Conservation (phyloP, 2,797 vertebrate genomes). For the Hydrolagus colliei region DNA sequence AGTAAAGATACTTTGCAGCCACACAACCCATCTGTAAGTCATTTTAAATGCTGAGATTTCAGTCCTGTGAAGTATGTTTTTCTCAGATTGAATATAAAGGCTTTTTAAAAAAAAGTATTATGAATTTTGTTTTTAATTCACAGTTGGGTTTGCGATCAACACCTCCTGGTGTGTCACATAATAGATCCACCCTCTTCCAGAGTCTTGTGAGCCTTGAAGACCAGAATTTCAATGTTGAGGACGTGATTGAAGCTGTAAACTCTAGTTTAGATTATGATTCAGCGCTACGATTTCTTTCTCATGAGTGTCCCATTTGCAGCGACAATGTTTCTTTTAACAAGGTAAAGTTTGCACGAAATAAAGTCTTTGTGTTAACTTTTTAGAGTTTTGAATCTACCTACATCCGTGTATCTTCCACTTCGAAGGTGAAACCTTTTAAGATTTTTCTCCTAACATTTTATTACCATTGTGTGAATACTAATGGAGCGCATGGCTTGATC, state of each 20-base stretch:
- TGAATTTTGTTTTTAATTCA: constrained; percentile 6
- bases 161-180: constrained; percentile 41
- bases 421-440: no score
- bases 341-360: constrained; percentile 42
- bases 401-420: no score
- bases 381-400: no score
- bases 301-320: constrained; percentile 62
- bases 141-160: constrained; percentile 32
- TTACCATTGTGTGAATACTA: no score
- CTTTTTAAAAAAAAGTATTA: background rate
- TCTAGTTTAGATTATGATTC: constrained; percentile 54
- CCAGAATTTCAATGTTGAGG: constrained; percentile 47
- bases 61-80: background rate
- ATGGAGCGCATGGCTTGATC: no score
- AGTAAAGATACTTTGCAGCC: background rate
- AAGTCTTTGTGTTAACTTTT: no score
- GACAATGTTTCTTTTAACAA: constrained; percentile 63
- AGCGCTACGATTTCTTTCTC: constrained; percentile 60
- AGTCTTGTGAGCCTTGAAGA: constrained; percentile 51
- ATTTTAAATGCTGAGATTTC: background rate
- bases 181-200: constrained; percentile 49
- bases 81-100: background rate
- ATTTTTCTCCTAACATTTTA: no score
- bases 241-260: constrained; percentile 58
- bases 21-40: background rate